phyloP scores from a whole-genome alignment of 2,888 invertebrate genomes.

The Ptychoptera contaminata region DNA sequence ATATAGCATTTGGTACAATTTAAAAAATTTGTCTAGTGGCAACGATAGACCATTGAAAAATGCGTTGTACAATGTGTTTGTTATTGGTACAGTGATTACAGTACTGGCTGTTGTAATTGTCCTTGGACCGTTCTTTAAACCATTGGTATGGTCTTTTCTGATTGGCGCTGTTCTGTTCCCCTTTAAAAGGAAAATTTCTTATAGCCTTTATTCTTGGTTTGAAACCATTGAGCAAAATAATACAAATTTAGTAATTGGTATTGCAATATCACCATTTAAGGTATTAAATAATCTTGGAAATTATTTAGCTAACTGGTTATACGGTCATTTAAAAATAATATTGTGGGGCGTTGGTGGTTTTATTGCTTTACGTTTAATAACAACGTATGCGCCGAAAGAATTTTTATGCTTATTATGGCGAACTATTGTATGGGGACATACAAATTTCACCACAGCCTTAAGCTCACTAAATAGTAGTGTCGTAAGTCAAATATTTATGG shows the following conservation, averaged over 20 bases:
- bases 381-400: constrained; percentile 44
- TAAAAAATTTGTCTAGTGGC: not conserved
- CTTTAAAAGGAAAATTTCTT: constrained; percentile 69
- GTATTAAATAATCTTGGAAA: constrained; percentile 62
- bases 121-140: constrained; percentile 81
- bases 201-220: constrained; percentile 65
- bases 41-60: constrained; percentile 16
- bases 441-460: constrained; percentile 18
- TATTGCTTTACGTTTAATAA: constrained; percentile 21
- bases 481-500: constrained; percentile 6
- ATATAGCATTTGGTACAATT: not conserved
- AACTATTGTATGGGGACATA: constrained; percentile 22
- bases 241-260: constrained; percentile 44
- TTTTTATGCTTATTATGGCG: constrained; percentile 38
- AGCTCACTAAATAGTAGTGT: constrained; percentile 5
- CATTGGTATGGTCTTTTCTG: constrained; percentile 87
- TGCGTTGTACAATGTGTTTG: constrained; percentile 29
- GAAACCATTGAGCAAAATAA: constrained; percentile 46
- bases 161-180: constrained; percentile 97
- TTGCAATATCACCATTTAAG: constrained; percentile 53
- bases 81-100: constrained; percentile 25
- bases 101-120: constrained; percentile 59
- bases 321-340: constrained; percentile 46
- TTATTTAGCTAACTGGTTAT: constrained; percentile 51
- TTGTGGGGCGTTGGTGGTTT: constrained; percentile 20